Evolutionary conservation across 2,888 invertebrate genomes (phyloP).

Genomic region (Cyclophora punctaria): DNA sequence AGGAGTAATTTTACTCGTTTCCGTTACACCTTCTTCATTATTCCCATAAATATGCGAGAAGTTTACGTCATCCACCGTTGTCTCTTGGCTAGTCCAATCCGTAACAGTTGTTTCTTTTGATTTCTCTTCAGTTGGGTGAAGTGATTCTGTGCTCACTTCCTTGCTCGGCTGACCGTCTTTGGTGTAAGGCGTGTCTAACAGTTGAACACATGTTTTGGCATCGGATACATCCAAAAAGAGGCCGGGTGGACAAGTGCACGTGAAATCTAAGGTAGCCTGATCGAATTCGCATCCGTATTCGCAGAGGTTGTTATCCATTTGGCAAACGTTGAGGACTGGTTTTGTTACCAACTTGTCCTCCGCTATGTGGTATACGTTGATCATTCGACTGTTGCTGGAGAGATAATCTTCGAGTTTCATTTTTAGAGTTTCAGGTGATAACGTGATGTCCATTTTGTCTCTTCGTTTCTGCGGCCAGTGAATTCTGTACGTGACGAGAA

Average conservation of each 20-base stretch:
- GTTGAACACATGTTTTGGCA: conserved; percentile 58
- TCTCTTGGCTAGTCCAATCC: conserved; percentile 16
- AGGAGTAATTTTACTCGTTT: conserved; percentile 16
- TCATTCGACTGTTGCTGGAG: conserved; percentile 64
- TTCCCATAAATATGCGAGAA: conserved; percentile 48
- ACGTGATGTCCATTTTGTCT: conserved; percentile 60
- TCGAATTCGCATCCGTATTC: conserved; percentile 81
- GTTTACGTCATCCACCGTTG: conserved; percentile 43
- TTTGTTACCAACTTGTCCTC: conserved; percentile 50
- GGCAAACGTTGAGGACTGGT: conserved; percentile 78
- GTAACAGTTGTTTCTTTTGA: conserved; percentile 26
- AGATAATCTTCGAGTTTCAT: conserved; percentile 68
- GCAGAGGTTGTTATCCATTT: conserved; percentile 79
- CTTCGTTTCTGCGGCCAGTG: conserved; percentile 76
- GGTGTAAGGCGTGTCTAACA: conserved; percentile 33
- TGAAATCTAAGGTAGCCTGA: conserved; percentile 76
- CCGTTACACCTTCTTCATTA: conserved; percentile 24
- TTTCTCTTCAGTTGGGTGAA: conserved; percentile 37
- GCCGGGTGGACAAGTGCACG: conserved; percentile 78
- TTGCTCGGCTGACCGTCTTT: conserved; percentile 15
- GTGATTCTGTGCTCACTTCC: conserved; percentile 32
- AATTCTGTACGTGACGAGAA: conserved; percentile 78
- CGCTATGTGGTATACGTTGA: conserved; percentile 68
- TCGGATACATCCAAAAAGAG: conserved; percentile 51
- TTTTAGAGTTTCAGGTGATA: conserved; percentile 62